Evolutionary conservation across 2,113 vertebrate genomes (phyloP).

Genomic region (Protobothrops flavoviridis): DNA sequence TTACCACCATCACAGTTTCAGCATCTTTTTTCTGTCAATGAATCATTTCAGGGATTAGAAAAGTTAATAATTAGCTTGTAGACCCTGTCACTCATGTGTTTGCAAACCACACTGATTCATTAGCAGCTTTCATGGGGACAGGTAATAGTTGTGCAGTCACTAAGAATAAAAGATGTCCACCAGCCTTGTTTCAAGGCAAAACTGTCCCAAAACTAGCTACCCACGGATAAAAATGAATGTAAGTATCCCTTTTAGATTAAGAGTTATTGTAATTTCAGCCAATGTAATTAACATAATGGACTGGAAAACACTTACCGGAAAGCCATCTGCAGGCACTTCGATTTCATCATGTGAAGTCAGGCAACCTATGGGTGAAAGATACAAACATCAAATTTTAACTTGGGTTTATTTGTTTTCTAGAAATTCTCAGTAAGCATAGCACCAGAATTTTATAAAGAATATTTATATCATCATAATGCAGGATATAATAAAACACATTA

Average conservation of each 20-base stretch:
- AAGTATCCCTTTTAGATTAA: background rate
- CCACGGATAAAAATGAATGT: background rate
- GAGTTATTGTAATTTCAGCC: background rate
- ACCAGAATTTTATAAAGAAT: background rate
- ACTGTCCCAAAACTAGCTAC: background rate
- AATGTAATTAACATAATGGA: constrained; percentile 13
- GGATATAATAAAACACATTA: background rate
- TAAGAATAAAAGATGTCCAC: background rate
- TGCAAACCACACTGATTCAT: background rate
- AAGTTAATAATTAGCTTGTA: background rate
- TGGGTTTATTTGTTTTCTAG: background rate
- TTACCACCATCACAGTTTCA: background rate
- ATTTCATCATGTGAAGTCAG: constrained; percentile 77
- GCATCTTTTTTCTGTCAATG: background rate
- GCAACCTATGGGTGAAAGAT: constrained; percentile 70
- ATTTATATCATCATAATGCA: background rate
- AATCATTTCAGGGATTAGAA: background rate
- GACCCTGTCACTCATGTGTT: background rate
- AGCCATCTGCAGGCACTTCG: constrained; percentile 81
- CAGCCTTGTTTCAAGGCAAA: background rate
- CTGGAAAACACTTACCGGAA: constrained; percentile 78
- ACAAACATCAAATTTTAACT: background rate
- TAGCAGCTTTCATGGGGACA: background rate
- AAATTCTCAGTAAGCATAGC: background rate
- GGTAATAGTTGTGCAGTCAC: background rate